Conservation (phyloP, 2,888 invertebrate genomes). For the Chironomus tentans region DNA sequence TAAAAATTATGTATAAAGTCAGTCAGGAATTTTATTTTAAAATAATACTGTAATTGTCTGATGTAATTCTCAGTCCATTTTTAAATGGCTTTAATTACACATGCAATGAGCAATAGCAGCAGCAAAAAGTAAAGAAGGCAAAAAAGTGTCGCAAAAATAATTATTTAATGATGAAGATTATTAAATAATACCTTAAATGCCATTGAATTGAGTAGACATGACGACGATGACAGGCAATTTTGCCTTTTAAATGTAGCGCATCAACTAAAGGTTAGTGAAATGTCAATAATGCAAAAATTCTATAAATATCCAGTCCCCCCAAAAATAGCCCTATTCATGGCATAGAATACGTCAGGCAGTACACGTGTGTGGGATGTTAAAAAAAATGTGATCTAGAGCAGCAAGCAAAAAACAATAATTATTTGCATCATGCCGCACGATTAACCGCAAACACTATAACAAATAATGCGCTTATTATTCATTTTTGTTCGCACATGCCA, state of each 20-base stretch:
- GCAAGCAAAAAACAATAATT: neutral
- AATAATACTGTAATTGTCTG: neutral
- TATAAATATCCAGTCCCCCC: too few species aligned
- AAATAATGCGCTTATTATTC: neutral
- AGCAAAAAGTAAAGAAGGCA: too few species aligned
- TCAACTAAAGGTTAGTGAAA: too few species aligned
- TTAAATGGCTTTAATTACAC: neutral
- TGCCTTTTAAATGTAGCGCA: neutral
- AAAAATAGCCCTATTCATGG: too few species aligned
- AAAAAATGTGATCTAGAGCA: neutral
- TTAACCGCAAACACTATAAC: neutral
- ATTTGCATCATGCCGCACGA: neutral
- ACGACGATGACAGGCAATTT: too few species aligned
- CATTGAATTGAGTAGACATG: too few species aligned
- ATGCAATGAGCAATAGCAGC: too few species aligned
- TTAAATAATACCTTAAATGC: too few species aligned
- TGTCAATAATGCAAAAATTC: too few species aligned
- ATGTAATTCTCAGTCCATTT: neutral
- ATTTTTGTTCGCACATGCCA: neutral
- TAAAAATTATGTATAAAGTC: neutral
- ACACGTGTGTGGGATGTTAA: neutral
- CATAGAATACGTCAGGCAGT: neutral
- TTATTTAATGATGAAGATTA: too few species aligned
- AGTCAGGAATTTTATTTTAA: too few species aligned
- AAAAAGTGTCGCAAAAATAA: neutral